Evolutionary conservation across 2,113 vertebrate genomes (phyloP).

Genomic region (Colaptes auratus): DNA sequence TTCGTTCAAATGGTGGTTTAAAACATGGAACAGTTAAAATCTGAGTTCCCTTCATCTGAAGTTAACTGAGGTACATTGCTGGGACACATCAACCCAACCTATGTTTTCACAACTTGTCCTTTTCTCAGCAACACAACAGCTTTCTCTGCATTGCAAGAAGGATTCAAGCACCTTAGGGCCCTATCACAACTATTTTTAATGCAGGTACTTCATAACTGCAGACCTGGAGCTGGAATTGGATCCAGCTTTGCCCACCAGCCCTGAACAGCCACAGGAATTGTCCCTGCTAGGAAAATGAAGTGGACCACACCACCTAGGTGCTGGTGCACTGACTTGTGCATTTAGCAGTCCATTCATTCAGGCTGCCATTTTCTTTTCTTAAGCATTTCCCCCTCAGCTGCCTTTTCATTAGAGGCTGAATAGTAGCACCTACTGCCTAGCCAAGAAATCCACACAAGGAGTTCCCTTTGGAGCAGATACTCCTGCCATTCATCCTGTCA

Average conservation of each 20-base stretch:
- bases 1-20: background rate
- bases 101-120: background rate
- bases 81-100: background rate
- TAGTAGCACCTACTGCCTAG: conserved; percentile 8
- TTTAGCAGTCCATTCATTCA: background rate
- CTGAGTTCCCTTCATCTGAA: background rate
- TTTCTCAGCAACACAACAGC: background rate
- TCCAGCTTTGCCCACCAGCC: background rate
- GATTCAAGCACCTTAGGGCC: background rate
- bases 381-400: background rate
- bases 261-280: background rate
- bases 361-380: background rate
- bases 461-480: background rate
- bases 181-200: background rate
- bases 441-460: conserved; percentile 8
- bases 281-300: background rate
- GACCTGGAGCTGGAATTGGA: background rate
- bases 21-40: background rate
- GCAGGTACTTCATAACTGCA: background rate
- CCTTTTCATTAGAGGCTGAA: conserved; percentile 17
- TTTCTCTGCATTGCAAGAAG: background rate
- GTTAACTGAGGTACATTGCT: background rate
- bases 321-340: background rate
- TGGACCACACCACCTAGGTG: background rate
- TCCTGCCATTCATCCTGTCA: background rate